Evolutionary conservation across 2,113 vertebrate species (phyloP).

Genomic region (Salvelinus namaycush): DNA sequence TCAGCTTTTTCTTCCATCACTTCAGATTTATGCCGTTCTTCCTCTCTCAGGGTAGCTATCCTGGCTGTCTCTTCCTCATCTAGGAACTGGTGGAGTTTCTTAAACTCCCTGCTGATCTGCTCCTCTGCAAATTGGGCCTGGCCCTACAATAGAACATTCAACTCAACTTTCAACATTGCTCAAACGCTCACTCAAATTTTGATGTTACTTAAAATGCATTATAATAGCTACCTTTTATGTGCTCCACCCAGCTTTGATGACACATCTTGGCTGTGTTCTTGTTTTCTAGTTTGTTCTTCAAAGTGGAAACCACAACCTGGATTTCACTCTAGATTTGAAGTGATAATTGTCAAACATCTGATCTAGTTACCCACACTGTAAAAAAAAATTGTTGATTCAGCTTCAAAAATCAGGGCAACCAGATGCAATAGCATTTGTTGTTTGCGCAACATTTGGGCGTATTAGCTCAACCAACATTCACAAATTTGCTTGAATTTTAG

Average conservation of each 20-base stretch:
- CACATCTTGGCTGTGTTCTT: neutral
- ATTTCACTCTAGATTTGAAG: neutral
- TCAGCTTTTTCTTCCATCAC: neutral
- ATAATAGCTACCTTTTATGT: neutral
- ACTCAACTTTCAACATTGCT: neutral
- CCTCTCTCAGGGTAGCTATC: neutral
- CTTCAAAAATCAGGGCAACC: no score
- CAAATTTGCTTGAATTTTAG: no score
- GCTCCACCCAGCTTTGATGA: neutral
- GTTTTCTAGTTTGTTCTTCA: neutral
- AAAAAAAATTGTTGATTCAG: neutral
- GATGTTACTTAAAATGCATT: neutral
- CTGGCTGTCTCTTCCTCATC: neutral
- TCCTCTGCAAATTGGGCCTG: neutral
- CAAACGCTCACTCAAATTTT: no score
- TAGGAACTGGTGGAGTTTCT: neutral
- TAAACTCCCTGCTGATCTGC: neutral
- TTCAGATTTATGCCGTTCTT: neutral
- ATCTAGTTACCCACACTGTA: neutral
- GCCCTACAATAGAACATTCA: neutral
- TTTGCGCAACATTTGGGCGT: no score
- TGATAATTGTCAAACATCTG: neutral
- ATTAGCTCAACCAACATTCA: no score
- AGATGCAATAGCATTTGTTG: no score
- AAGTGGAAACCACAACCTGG: neutral